Base-by-base conservation (phyloP, 2,888 invertebrate species). In the Agrenia bidenticulata region DNA sequence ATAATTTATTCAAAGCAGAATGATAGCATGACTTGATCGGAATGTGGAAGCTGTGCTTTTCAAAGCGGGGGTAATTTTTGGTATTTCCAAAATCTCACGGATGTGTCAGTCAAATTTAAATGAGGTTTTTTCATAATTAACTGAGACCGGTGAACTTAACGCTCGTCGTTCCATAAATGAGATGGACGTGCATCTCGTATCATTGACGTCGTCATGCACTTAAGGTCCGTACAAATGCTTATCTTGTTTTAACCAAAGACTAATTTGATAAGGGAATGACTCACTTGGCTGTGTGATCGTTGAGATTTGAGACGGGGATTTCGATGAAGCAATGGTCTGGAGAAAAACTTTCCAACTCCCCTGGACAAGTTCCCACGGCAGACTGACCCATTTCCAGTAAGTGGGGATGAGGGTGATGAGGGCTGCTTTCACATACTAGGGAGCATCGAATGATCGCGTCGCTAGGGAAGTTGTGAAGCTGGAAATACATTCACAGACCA, bases 271-370 rank as follows among this genome's bases (percentile, higher is more conserved):
- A 45, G 5, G 45, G 15, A 15, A 15, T 58, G 65, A 80, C 81
- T 79, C 82, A 88, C 88, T 82, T 84, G 0, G 88, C 89, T 73
- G 81, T 84, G 77, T 86, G 89, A 67, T 85, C 85, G 77, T 79
- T 84, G 72, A 82, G 84, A 70, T 77, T 82, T 72, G 80, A 82
- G 26, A 90, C 83, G 41, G 78, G 77, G 15, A 85, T 81, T 66
- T 86, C 84, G 76, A 88, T 88, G 23, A 88, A 88, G 24, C 88
- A 89, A 67, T 88, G 87, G 37, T 82, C 81, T 76, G 89, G 89
- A 1, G 82, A 82, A 59, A 58, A 42, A 23, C 54, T 19, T 41
- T 23, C 51, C 37, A 13, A 24, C 1, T 39, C 49, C 19, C 32
- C 53, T 17, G 24, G 50, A 51, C 24, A 39, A 50, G 26, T 27